phyloP scores from a whole-genome alignment of 2,888 invertebrate genomes.

The Cosmorhoe ocellata region DNA sequence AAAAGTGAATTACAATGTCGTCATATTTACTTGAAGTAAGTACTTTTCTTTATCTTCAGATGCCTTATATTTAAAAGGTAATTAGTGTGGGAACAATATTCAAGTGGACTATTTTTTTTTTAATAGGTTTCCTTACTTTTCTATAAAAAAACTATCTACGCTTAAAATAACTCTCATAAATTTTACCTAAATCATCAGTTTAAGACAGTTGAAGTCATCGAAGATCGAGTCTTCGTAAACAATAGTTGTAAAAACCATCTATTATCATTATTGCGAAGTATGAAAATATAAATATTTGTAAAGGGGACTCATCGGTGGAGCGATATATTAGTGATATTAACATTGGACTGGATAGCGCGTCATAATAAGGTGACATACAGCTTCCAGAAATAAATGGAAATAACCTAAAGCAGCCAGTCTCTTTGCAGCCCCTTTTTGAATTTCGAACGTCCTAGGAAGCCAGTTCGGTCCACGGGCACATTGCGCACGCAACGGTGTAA shows the following conservation, averaged over 20 bases:
- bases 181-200: background rate
- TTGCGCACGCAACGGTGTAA: slow-evolving; percentile 53
- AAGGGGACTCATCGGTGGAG: too few species aligned
- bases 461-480: slow-evolving; percentile 57
- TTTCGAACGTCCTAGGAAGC: slow-evolving; percentile 55
- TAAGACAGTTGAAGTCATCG: slow-evolving; percentile 3
- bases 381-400: slow-evolving; percentile 24
- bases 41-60: too few species aligned
- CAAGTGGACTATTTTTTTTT: too few species aligned
- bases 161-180: too few species aligned
- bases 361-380: slow-evolving; percentile 21
- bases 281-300: too few species aligned
- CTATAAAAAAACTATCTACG: too few species aligned
- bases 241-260: slow-evolving; percentile 5
- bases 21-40: too few species aligned
- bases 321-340: background rate
- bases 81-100: too few species aligned
- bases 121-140: too few species aligned
- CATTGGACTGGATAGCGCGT: slow-evolving; percentile 15
- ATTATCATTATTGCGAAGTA: too few species aligned
- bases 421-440: slow-evolving; percentile 49
- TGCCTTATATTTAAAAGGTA: too few species aligned
- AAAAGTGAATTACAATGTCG: too few species aligned
- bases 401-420: slow-evolving; percentile 26
- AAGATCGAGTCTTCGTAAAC: slow-evolving; percentile 4